Base-by-base conservation (phyloP, 2,888 invertebrate species). In the Odontocerum albicorne region DNA sequence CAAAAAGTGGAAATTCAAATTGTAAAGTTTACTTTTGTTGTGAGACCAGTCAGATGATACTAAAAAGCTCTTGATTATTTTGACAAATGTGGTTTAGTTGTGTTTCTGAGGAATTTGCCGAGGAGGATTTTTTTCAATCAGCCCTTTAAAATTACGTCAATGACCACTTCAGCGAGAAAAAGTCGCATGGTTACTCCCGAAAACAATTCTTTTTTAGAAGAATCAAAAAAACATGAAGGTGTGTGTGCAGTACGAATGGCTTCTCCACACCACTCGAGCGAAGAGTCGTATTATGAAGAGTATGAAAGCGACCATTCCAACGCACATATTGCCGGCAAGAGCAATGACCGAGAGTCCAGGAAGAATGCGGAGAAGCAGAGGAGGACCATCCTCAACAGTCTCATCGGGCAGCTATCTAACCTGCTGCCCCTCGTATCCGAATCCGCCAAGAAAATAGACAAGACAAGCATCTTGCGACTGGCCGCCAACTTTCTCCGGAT, bases 361-460 rank as follows among this genome's bases (percentile, higher is more conserved):
- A 95, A 95, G 68, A 82, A 86, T 67, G 94, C 94, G 7, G 96
- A 96, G 71, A 96, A 96, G 72, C 87, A 90, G 71, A 84, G 96
- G 27, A 82, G 96, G 53, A 93, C 94, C 71, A 90, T 90, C 70
- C 82, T 95, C 64, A 96, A 95, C 75, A 82, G 85, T 21, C 88
- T 87, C 69, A 92, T 96, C 65, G 83, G 84, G 55, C 88, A 90
- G 69, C 81, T 96, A 70, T 89, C 90, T 61, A 79, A 84, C 39
- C 80, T 93, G 66, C 85, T 95, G 62, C 90, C 93, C n/a, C 85
- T 90, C 71, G 87, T 93, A 52, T 84, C 89, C 38, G 85, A 85
- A 67, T 89, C 92, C 60, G 85, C 89, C 44, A 86, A 92, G 63
- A 86, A 90, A 66, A 84, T 94, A 67, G 95, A 96, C 74, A 96